Evolutionary conservation across 2,888 invertebrate species (phyloP), one percentile per base, ranked within the genome.

Genomic region (Epistrophe grossulariae): DNA sequence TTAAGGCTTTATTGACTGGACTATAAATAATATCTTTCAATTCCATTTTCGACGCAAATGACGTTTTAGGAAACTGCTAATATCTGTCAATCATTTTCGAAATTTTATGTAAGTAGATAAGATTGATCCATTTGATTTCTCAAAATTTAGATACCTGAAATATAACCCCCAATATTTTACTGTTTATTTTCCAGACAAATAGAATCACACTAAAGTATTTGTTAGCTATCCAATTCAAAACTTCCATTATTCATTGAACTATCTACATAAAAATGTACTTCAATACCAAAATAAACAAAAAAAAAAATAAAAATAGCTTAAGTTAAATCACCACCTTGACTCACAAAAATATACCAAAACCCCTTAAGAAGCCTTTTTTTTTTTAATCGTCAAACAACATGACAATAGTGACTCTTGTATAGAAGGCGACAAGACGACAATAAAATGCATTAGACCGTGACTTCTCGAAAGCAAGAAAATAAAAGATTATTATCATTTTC

Each of bases 331-430:
- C 19, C n/a, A 24, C 62, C 13, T 43, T 43, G 1, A 24, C n/a
- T 15, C 6, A 43, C 19, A 60, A 35, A 38, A 60, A 24, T 10
- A 31, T 19, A 35, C 10, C 3, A 38, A 24, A 19, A 15, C 35
- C 66, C 15, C 40, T 10, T 38, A 66, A 24, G 79, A 73, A 80
- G 55, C 84, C 80, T 52, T 80, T 48, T 35, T 50, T 35, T n/a
- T 35, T 50, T 35, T n/a, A 60, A 70, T 64, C 55, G 17, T 40
- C 38, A 38, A 71, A 31, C 11, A 15, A 60, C 24, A 72, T 55
- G 52, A 38, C 70, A 80, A 68, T 31, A 71, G 45, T 38, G 43
- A 76, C 66, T 45, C 71, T 45, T 43, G n/a, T 43, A 15, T 45
- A 62, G n/a, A 62, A 24, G 43, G 24, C 43, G 43, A 8, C 43